Evolutionary conservation across 2,888 invertebrate genomes (phyloP), one percentile per base, ranked within the genome.

Genomic region (Drosophila engyochracea): DNA sequence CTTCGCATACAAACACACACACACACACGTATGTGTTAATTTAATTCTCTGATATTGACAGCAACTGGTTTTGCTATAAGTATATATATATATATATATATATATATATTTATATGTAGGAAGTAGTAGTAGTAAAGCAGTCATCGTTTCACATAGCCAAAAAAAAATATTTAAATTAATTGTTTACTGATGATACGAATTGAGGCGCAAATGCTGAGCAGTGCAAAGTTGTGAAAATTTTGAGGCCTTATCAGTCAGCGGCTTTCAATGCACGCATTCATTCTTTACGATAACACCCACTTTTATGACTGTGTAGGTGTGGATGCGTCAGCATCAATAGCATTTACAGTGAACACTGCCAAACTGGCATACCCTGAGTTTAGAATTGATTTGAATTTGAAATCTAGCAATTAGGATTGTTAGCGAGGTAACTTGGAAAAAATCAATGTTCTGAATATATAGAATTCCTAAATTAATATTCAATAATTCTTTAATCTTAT

Each of bases 241-340:
- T 9, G 25, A 37, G 7, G 7, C 31, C 31, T 81, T 86, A 83
- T 83, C 89, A 72, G 68, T 51, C 33, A 19, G 53, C 62, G 62
- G 75, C 41, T 63, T 68, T 22, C 19, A 22, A 53, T 53, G 52
- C 71, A 69, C 33, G 31, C 54, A 51, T 39, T 16, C 12, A 57
- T 19, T 25, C 28, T 2, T 67, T 66, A 54, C 37, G 58, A 71
- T 71, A 61, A 60, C 31, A 28, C 28, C 60, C 61, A 59, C 60
- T 25, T 51, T 33, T 22, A 6, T 4, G 16, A 6, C 1, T 19
- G 22, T 37, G 35, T n/a, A 39, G 28, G 51, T 41, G n/a, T 22
- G 41, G 9, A 33, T 59, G 53, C 28, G 52, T 58, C 70, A 70
- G n/a, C 47, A 16, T 49, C 31, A 47, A 28, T n/a, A 33, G 28